phyloP scores from a whole-genome alignment of 2,797 vertebrate species.

The Todus mexicanus region DNA sequence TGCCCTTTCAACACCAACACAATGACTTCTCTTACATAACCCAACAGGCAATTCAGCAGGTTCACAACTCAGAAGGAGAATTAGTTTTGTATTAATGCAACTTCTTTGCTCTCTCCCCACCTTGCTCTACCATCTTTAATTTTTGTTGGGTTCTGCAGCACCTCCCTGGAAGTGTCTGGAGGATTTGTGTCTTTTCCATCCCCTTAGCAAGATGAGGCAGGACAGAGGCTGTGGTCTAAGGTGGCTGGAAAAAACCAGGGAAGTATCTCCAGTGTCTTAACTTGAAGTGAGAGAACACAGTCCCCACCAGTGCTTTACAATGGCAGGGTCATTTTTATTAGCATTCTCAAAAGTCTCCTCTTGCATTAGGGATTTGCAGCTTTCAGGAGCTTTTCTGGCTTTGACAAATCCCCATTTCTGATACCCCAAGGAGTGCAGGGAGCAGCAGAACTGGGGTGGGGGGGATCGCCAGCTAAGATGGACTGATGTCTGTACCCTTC shows the following conservation, averaged over 20 bases:
- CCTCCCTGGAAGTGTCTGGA: not conserved
- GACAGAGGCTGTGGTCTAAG: not conserved
- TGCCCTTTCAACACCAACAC: conserved; percentile 64
- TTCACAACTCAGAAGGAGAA: conserved; percentile 12
- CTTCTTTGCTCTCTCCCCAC: not conserved
- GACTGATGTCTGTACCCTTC: not conserved
- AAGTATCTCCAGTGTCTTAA: not conserved
- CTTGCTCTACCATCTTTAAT: not conserved
- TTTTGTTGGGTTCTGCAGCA: not conserved
- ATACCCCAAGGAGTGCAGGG: not conserved
- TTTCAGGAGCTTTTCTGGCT: not conserved
- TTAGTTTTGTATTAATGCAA: not conserved
- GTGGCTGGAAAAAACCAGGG: not conserved
- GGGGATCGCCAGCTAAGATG: not conserved
- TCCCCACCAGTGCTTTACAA: not conserved
- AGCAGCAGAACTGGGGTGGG: not conserved
- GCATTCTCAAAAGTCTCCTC: not conserved
- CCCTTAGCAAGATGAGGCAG: not conserved
- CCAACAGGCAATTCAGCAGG: conserved; percentile 34
- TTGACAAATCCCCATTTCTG: not conserved
- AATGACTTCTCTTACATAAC: conserved; percentile 64
- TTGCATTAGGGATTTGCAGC: not conserved
- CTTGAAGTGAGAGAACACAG: not conserved
- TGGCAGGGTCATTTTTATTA: not conserved
- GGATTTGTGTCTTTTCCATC: not conserved